Base-by-base conservation (phyloP, 2,888 invertebrate species). In the Chaetoderma sp. region DNA sequence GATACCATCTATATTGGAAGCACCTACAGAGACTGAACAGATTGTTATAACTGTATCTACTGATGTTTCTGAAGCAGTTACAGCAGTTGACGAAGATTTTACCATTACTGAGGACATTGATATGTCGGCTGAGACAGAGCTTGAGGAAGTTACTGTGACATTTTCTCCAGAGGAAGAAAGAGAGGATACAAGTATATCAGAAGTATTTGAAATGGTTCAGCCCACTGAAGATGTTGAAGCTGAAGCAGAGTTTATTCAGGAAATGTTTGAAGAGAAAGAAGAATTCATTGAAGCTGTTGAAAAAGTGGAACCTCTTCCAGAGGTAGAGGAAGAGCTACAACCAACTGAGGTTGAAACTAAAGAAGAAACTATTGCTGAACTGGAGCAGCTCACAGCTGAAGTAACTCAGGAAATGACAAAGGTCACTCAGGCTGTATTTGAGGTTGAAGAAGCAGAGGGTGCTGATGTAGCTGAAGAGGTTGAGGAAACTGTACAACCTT, bases 171-270 rank as follows among this genome's bases (percentile, higher is more conserved):
- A 6, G 18, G 21, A 36, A 21, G 59, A 49, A 25, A 25, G 21
- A 5, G 23, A 39, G 5, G 57, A 33, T 42, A 18, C 54, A 4
- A 13, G 18, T 27, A 47, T 69, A 28, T 69, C 72, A 67, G 71
- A 60, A 42, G 30, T 49, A 21, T 25, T 66, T 45, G 16, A 70
- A 72, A 63, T 62, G 65, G 30, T 60, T 63, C 47, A 74, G 60
- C 54, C 72, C 45, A 45, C 58, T 47, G 44, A 45, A 39, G 28
- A 36, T 21, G 10, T 27, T 1, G 25, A 21, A 25, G 23, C 25
- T 25, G 44, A 63, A 56, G 18, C 54, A 30, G 55, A 58, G 52
- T 56, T 30, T n/a, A 65, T 65, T 27, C 52, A n/a, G n/a, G n/a
- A 32, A 3, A 21, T 16, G 1, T 42, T 57, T 21, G 59, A 33